A percentile compares a stretch with the other conserved stretches of the same genome.
phyloP scores from a whole-genome alignment of 2,113 vertebrate species.

The Nycticebus coucang region DNA sequence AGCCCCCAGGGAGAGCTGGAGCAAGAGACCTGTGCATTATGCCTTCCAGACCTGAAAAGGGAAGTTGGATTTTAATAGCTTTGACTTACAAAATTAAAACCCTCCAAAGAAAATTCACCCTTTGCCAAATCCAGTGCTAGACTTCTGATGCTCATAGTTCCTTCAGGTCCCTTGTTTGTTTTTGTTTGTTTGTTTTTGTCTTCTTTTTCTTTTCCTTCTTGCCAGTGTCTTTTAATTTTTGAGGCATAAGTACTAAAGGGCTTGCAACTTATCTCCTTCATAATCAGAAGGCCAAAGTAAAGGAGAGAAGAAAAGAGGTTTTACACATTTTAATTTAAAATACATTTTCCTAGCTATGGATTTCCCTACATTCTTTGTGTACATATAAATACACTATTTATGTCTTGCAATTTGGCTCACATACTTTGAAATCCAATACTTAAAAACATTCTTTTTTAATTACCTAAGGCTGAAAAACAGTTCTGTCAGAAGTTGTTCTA shows the following conservation, averaged over 20 bases:
- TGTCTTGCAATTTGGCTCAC: slow-evolving; percentile 40
- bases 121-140: slow-evolving; percentile 77
- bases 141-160: slow-evolving; percentile 62
- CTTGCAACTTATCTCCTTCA: slow-evolving; percentile 74
- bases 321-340: slow-evolving; percentile 61
- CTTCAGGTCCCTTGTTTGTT: slow-evolving; percentile 65
- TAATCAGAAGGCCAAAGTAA: slow-evolving; percentile 54
- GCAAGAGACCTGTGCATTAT: slow-evolving; percentile 50
- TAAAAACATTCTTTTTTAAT: slow-evolving; percentile 63
- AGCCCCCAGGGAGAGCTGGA: slow-evolving; percentile 63
- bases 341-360: slow-evolving; percentile 55
- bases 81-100: slow-evolving; percentile 77
- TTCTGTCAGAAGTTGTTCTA: not conserved
- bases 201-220: slow-evolving; percentile 62
- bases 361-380: slow-evolving; percentile 28
- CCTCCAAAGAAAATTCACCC: slow-evolving; percentile 78
- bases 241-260: slow-evolving; percentile 48
- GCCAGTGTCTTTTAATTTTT: slow-evolving; percentile 69
- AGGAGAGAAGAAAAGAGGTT: not conserved
- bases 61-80: slow-evolving; percentile 77
- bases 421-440: slow-evolving; percentile 67
- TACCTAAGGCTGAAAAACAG: slow-evolving; percentile 59
- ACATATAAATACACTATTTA: slow-evolving; percentile 58
- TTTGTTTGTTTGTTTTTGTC: slow-evolving; percentile 72
- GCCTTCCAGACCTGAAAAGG: slow-evolving; percentile 65